Evolutionary conservation across 2,113 vertebrate genomes (phyloP).

Genomic region (Barnardius zonarius): DNA sequence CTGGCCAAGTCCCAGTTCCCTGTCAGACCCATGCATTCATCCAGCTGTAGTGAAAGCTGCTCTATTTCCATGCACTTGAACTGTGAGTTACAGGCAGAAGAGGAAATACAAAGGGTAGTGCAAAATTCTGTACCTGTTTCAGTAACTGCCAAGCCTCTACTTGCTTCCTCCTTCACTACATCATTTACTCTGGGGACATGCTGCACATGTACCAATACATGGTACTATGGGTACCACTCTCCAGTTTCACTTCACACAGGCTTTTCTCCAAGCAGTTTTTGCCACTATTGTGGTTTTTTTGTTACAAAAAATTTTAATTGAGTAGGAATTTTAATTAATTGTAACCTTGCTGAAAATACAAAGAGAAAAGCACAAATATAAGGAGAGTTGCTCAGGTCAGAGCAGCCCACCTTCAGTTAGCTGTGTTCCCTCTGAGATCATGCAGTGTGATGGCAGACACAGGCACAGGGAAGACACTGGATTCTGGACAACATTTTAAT

Average conservation of each 20-base stretch:
- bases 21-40: background rate
- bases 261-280: conserved; percentile 19
- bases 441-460: background rate
- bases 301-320: conserved; percentile 43
- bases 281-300: background rate
- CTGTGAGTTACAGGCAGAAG: background rate
- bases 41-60: background rate
- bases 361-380: background rate
- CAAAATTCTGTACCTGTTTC: background rate
- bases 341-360: conserved; percentile 22
- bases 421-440: background rate
- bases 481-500: background rate
- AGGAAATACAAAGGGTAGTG: background rate
- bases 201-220: background rate
- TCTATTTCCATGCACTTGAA: background rate
- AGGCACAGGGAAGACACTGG: background rate
- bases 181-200: background rate
- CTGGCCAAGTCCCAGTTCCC: background rate
- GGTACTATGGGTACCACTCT: background rate
- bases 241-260: background rate
- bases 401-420: background rate
- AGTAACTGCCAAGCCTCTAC: background rate
- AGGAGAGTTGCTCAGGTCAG: background rate
- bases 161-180: background rate
- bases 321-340: conserved; percentile 46